Evolutionary conservation across 2,113 vertebrate genomes (phyloP).

Genomic region (Raja brachyura): DNA sequence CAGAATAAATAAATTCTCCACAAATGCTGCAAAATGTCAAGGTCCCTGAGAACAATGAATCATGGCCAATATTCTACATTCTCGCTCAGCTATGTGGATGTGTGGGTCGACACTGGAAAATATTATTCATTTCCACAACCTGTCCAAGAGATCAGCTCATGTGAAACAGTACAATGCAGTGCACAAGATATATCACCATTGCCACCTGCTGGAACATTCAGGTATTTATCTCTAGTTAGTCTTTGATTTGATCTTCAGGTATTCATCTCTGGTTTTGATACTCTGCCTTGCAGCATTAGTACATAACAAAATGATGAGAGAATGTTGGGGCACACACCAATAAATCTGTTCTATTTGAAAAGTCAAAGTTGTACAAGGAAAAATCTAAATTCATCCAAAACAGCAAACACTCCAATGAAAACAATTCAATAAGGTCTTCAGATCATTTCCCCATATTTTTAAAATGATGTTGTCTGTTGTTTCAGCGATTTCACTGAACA

Average conservation of each 20-base stretch:
- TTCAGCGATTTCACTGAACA: too few species aligned
- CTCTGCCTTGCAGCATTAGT: background rate
- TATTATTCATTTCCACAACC: background rate
- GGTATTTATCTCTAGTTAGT: background rate
- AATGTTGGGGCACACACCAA: background rate
- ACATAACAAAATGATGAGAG: background rate
- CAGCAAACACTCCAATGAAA: background rate
- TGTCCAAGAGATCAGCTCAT: background rate
- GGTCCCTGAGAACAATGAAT: background rate
- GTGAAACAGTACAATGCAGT: too few species aligned
- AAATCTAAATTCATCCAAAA: background rate
- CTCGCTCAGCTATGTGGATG: background rate
- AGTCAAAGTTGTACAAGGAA: background rate
- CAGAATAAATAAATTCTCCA: background rate
- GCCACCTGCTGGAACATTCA: conserved; percentile 8
- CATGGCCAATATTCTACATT: background rate
- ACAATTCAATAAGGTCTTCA: too few species aligned
- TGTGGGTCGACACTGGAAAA: background rate
- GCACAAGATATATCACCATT: background rate
- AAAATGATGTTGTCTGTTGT: too few species aligned
- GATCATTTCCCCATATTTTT: too few species aligned
- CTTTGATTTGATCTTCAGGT: too few species aligned
- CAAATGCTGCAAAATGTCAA: background rate
- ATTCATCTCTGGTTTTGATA: background rate
- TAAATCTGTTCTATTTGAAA: background rate